Conservation (phyloP, 2,113 vertebrate species). For the Callocephalon fimbriatum region DNA sequence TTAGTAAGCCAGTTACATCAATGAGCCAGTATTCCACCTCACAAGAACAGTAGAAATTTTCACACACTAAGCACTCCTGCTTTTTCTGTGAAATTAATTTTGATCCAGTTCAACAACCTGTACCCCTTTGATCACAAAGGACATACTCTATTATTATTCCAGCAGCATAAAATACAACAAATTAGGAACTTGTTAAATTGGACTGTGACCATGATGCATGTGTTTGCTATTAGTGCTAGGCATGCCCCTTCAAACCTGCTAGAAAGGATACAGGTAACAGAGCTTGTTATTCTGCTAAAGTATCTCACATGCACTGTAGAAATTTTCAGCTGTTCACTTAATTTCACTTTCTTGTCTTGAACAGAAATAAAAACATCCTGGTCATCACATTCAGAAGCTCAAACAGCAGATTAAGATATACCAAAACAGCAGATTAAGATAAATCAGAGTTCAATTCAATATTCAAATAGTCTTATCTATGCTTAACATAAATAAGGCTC, state of each 20-base stretch:
- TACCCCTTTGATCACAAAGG: not conserved
- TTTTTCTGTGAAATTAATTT: not conserved
- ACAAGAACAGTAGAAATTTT: not conserved
- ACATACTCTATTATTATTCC: not conserved
- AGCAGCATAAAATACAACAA: not conserved
- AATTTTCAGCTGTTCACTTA: not conserved
- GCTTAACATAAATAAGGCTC: not conserved
- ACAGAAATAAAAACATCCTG: not conserved
- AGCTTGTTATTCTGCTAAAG: not conserved
- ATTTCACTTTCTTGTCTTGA: not conserved
- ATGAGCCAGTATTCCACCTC: not conserved
- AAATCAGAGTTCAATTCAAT: not conserved
- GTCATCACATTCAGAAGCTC: not conserved
- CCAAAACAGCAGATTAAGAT: not conserved
- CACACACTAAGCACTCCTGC: not conserved
- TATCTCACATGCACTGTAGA: not conserved
- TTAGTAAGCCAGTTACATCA: not conserved
- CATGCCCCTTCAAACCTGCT: not conserved
- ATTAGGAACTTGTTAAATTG: not conserved
- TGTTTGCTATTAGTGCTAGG: not conserved
- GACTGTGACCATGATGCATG: accelerated
- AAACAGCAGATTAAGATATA: not conserved
- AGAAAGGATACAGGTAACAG: not conserved
- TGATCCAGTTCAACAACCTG: not conserved
- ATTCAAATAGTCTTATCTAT: not conserved